These are phyloP conservation scores for Pentamera pediparva DNA, from an alignment of 53 echinoderm and acorn worm species.

Conservation along the genomic window DNA sequence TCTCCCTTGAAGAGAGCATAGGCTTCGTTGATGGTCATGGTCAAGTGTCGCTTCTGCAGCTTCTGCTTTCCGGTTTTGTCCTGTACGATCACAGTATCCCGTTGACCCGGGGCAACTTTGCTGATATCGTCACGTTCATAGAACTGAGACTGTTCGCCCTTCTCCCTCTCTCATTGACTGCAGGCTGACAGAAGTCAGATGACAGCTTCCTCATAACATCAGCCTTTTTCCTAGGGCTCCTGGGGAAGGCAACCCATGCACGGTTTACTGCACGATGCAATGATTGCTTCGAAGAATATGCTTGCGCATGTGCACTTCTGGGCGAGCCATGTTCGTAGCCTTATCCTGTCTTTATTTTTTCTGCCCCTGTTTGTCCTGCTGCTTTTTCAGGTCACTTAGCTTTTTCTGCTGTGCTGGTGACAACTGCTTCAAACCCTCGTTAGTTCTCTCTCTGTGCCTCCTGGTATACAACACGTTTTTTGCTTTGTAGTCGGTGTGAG, in stretches of 20 bases:
- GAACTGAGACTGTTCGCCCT: slow-evolving; percentile 8
- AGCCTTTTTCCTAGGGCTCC: not conserved
- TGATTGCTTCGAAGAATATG: not conserved
- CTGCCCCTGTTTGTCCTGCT: not conserved
- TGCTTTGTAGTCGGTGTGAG: not conserved
- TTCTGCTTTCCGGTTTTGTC: not conserved
- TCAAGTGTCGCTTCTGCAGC: not conserved
- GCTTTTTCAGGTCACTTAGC: not conserved
- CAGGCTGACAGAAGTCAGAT: not conserved
- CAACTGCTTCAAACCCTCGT: not conserved
- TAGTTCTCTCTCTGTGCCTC: not conserved
- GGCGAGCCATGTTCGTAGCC: not conserved
- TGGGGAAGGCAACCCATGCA: not conserved
- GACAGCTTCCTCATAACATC: not conserved
- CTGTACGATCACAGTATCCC: not conserved
- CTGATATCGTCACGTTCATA: slow-evolving; percentile 9
- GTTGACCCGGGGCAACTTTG: not conserved
- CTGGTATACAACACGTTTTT: not conserved
- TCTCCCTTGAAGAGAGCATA: slow-evolving; percentile 1
- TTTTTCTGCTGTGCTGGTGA: not conserved
- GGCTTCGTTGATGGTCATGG: not conserved
- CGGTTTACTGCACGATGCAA: not conserved
- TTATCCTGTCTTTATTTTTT: not conserved
- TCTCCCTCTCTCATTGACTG: not conserved
- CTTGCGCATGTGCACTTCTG: not conserved